A percentile compares a stretch with the other conserved stretches of the same genome.
Conservation (phyloP, 2,113 vertebrate genomes). For the Leucoraja erinaceus region DNA sequence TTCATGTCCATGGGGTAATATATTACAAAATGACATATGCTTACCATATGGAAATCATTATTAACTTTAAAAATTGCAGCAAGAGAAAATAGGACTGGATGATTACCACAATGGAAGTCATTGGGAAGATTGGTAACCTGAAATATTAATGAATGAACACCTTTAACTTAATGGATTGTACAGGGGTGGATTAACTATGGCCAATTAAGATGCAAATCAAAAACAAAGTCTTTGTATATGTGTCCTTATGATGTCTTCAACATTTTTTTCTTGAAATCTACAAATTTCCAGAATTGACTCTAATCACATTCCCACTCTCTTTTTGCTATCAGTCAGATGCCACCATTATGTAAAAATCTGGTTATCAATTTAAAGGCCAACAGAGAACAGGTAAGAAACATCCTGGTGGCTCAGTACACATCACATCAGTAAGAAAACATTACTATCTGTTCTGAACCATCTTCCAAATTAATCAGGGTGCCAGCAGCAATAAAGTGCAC, state of each 20-base stretch:
- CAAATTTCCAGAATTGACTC: background rate
- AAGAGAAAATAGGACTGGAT: background rate
- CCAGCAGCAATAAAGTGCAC: background rate
- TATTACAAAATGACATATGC: conserved; percentile 26
- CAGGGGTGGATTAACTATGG: background rate
- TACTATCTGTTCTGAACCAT: background rate
- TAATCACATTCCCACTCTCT: background rate
- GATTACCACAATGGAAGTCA: background rate
- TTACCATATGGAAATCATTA: conserved; percentile 38
- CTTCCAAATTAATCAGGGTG: background rate
- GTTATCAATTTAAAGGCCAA: background rate
- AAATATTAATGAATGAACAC: background rate
- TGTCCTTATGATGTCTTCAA: background rate
- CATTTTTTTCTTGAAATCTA: too few relatives aligned
- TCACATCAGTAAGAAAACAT: background rate
- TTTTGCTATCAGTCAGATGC: background rate
- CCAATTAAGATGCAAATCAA: background rate
- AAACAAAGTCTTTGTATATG: background rate
- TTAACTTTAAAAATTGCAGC: background rate
- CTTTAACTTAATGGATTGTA: background rate
- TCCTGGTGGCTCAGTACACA: background rate
- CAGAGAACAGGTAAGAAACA: background rate
- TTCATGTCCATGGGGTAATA: conserved; percentile 34
- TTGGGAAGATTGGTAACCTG: background rate
- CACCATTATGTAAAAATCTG: background rate